These are phyloP conservation scores for Cantharis lateralis DNA, from an alignment of 2,888 invertebrate genomes.

Conservation along the genomic window DNA sequence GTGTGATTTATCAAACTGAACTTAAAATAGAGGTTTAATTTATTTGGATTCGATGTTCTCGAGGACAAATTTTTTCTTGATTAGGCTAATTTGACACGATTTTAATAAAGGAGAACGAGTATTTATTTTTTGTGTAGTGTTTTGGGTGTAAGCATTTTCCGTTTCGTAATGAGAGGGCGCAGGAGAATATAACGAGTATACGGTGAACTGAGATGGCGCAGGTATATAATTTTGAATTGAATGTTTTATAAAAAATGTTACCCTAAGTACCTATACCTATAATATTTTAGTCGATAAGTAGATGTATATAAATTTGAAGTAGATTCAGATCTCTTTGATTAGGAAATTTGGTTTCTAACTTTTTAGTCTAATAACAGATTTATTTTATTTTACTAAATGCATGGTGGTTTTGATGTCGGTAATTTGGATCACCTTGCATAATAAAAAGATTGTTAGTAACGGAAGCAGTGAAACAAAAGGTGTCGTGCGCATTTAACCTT, in stretches of 20 bases:
- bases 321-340: not conserved
- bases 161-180: not conserved
- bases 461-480: not conserved
- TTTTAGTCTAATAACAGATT: not conserved
- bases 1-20: conserved; percentile 70
- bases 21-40: conserved; percentile 20
- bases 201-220: not conserved
- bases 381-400: not conserved
- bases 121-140: not conserved
- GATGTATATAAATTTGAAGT: not conserved
- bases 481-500: not conserved
- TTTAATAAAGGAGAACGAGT: not conserved
- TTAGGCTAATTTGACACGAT: not conserved
- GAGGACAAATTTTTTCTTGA: not conserved
- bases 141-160: not conserved
- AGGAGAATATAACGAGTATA: not conserved
- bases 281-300: not conserved
- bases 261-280: not conserved
- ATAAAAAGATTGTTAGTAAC: not conserved
- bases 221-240: not conserved
- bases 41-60: not conserved
- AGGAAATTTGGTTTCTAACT: not conserved
- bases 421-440: not conserved
- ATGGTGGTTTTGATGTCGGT: not conserved
- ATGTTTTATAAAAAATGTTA: not conserved